Evolutionary conservation across 2,113 vertebrate species (phyloP), one percentile per base, ranked within the genome.

Genomic region (Strix aluco): DNA sequence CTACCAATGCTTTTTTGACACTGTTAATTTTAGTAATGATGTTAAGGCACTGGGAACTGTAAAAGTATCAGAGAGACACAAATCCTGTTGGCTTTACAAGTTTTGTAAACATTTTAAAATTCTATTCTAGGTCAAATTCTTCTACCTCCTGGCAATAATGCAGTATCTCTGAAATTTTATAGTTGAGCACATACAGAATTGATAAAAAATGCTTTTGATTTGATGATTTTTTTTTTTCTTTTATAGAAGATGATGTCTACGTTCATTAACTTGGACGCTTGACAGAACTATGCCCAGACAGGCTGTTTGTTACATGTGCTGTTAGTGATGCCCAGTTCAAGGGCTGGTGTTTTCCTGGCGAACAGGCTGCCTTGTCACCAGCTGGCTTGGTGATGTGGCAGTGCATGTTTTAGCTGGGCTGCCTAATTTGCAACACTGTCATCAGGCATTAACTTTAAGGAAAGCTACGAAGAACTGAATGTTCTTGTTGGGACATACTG

Each of bases 241-340:
- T 70, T 21, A 9, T 7, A 4, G 3, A 30, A 47, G 40, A 49
- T 49, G 58, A 55, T 0, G 0, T 44, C 44, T 32, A 1, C 4
- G 1, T 26, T 57, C 3, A 16, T 27, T 18, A 59, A 40, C 25
- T 32, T 16, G 13, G 26, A 16, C 3, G 3, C 18, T 16, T 36
- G 38, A 17, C n/a, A 27, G 57, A 15, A 5, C 57, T 23, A 2
- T 5, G 40, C 27, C 51, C 34, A 23, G 66, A 9, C 25, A 52
- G 57, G 86, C 34, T 49, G 5, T 36, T 63, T 36, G 40, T 15
- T 15, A 10, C 8, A 5, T 5, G 36, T 27, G 6, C 30, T 29
- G 21, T 14, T n/a, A 5, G 30, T 10, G 54, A 55, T 4, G 61
- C 40, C 5, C 47, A 40, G 3, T 46, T 13, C 44, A 21, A 46